A percentile compares a stretch with the other conserved stretches of the same genome.
Conservation (phyloP, 2,113 vertebrate species). For the Scomber japonicus region DNA sequence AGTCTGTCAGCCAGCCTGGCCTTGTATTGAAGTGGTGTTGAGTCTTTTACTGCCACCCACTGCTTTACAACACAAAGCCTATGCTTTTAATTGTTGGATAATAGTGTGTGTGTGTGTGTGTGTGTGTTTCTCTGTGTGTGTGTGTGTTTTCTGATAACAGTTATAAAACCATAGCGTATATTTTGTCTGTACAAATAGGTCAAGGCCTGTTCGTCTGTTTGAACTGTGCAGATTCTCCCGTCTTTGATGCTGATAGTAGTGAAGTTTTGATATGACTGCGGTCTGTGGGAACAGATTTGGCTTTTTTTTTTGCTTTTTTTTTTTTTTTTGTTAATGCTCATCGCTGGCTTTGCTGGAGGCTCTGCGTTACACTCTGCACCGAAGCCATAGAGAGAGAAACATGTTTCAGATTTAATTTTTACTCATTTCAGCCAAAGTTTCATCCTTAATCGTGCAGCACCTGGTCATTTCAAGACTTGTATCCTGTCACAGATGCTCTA, state of each 20-base stretch:
- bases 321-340: neutral
- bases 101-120: slow-evolving; percentile 44
- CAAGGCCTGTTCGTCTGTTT: slow-evolving; percentile 71
- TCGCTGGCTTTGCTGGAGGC: slow-evolving; percentile 5
- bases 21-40: slow-evolving; percentile 78
- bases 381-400: neutral
- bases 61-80: slow-evolving; percentile 65
- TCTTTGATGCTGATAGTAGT: slow-evolving; percentile 70
- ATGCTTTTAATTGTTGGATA: slow-evolving; percentile 65
- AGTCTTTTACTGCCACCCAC: slow-evolving; percentile 80
- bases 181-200: slow-evolving; percentile 74
- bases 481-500: neutral
- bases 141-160: slow-evolving; percentile 47
- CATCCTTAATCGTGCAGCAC: neutral
- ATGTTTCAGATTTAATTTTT: neutral
- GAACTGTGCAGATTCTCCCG: slow-evolving; percentile 60
- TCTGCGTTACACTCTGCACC: neutral
- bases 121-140: neutral
- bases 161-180: slow-evolving; percentile 66
- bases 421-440: neutral
- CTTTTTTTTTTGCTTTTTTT: too few relatives aligned
- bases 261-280: slow-evolving; percentile 42
- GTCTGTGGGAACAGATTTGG: slow-evolving; percentile 60
- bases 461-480: neutral
- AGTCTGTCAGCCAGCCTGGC: slow-evolving; percentile 57